Percentiles rank a stretch among this genome's conserved stretches.
Evolutionary conservation across 2,888 invertebrate species (phyloP).

Genomic region (Steromphala cineraria): DNA sequence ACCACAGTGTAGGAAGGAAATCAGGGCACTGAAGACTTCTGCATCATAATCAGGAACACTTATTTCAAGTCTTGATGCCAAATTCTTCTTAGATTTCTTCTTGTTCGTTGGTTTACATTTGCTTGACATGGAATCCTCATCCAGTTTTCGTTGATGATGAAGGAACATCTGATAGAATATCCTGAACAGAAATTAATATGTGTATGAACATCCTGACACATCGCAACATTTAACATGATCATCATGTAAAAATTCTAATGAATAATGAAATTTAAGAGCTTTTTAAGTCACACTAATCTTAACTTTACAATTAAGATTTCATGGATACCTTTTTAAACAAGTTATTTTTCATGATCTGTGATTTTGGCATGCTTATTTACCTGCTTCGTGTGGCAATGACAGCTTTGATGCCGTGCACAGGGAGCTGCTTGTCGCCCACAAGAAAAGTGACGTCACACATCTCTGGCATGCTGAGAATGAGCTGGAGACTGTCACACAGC

Average conservation of each 20-base stretch:
- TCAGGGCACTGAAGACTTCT: neutral
- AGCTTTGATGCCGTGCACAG: neutral
- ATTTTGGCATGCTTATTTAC: neutral
- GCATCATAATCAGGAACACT: neutral
- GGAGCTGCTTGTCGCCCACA: neutral
- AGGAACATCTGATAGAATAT: neutral
- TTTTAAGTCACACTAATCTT: too few relatives aligned
- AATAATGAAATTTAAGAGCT: too few relatives aligned
- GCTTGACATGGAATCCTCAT: neutral
- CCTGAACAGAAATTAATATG: neutral
- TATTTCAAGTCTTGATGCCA: neutral
- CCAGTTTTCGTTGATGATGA: neutral
- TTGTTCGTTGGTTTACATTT: neutral
- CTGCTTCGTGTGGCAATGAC: conserved; percentile 3
- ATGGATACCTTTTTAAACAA: too few relatives aligned
- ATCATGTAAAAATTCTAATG: too few relatives aligned
- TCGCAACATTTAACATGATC: too few relatives aligned
- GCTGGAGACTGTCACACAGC: neutral
- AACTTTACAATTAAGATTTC: too few relatives aligned
- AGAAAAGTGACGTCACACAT: conserved; percentile 13
- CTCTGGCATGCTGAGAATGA: neutral
- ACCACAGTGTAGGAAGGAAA: neutral
- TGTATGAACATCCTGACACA: too few relatives aligned
- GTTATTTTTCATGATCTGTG: too few relatives aligned
- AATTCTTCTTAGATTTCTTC: neutral